These are phyloP conservation scores for Ifrita kowaldi DNA, from an alignment of 2,113 vertebrate species.

Conservation along the genomic window DNA sequence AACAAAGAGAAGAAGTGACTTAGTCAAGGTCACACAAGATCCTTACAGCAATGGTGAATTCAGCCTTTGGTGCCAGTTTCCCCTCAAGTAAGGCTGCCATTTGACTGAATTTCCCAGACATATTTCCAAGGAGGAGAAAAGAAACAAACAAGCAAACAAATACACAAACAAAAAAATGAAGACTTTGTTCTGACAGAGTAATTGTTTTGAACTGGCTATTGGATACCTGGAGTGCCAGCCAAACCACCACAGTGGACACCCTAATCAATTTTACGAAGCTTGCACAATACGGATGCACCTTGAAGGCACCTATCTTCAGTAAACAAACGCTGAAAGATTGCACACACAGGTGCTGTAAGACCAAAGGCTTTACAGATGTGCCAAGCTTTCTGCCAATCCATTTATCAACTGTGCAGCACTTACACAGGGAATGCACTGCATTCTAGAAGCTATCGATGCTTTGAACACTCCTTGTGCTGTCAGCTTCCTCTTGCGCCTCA, in stretches of 20 bases:
- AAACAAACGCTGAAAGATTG: background rate
- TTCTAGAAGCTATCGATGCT: background rate
- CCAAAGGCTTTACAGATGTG: background rate
- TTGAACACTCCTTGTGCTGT: background rate
- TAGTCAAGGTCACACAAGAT: slow-evolving; percentile 30
- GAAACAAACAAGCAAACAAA: background rate
- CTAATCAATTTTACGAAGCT: background rate
- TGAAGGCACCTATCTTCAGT: background rate
- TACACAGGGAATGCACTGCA: background rate
- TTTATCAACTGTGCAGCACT: background rate
- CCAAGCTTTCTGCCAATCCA: background rate
- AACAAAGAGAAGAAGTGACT: slow-evolving; percentile 43
- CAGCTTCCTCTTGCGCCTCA: background rate
- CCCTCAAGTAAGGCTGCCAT: background rate
- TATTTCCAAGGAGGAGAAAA: background rate
- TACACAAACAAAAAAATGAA: background rate
- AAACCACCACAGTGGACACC: background rate
- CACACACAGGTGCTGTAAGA: background rate
- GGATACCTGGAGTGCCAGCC: background rate
- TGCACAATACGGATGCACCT: background rate
- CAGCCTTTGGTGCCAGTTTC: background rate
- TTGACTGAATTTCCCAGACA: background rate
- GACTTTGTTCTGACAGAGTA: background rate
- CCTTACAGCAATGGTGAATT: background rate
- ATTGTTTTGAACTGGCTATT: background rate